Base-by-base conservation (phyloP, 2,888 invertebrate species). In the Cryptophagus acutangulus region DNA sequence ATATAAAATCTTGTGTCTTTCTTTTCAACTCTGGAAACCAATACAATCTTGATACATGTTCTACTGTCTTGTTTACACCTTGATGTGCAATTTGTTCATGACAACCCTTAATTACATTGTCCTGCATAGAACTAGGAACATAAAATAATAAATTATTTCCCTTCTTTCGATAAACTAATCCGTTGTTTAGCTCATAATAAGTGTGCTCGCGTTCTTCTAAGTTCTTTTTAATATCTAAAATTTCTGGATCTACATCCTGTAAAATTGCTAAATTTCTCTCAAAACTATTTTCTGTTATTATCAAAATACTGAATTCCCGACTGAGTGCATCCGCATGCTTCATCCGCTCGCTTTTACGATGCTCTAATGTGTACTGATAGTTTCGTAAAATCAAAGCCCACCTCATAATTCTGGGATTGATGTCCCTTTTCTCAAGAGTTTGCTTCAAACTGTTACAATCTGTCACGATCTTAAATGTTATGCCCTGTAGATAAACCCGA, bases 281-380 rank as follows among this genome's bases (percentile, higher is more conserved):
- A 33, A 57, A 49, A 4, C 45, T 46, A 31, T 52, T 56, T 18
- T 36, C 49, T 18, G 51, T 46, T 4, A 58, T 12, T 10, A 57
- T 26, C 17, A 55, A 38, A 29, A 57, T 44, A 40, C 39, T 46
- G 38, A 10, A 25, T 13, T 55, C 31, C 36, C 60, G 62, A 24
- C 24, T 24, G 14, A 61, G 36, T 1, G 61, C 56, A 45, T 63
- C 59, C 1, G 56, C 59, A 50, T 62, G 62, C n/a, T 26, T 33
- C 61, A 62, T 63, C 17, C 45, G 38, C 4, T 37, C 41, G 14
- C 25, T 25, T 16, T 34, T 17, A 25, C 53, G 31, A 40, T 54
- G 54, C 30, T 51, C 49, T 13, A 51, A 10, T 2, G 18, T 33
- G 39, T 53, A 53, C 51, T 35, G 20, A 40, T 43, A 53, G 41